A percentile compares a stretch with the other conserved stretches of the same genome.
These are phyloP conservation scores for Phortica magna DNA, from an alignment of 2,888 invertebrate genomes.

Conservation along the genomic window DNA sequence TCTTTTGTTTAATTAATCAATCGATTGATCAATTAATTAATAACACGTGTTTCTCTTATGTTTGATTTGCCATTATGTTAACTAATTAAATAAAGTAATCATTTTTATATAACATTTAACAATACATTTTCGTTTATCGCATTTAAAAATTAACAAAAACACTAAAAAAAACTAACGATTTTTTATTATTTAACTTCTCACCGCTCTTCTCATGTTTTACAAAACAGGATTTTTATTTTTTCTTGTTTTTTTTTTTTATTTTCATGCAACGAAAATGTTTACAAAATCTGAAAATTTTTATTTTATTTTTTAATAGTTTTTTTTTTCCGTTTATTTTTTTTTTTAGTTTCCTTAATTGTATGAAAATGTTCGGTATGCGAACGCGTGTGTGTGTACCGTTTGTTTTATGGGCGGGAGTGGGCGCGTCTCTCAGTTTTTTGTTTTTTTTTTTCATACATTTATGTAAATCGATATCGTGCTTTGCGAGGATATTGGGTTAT, in stretches of 20 bases:
- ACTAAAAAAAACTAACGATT: conserved; percentile 24
- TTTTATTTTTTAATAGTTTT: conserved; percentile 31
- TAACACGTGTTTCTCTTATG: conserved; percentile 58
- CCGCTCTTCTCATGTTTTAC: conserved; percentile 32
- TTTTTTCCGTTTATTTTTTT: conserved; percentile 49
- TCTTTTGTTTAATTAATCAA: conserved; percentile 53
- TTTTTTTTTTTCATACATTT: conserved; percentile 55
- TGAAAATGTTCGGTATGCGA: not conserved
- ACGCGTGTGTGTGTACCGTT: conserved; percentile 8
- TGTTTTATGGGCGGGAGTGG: conserved; percentile 39
- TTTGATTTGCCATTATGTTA: conserved; percentile 61
- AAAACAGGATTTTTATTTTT: conserved; percentile 42
- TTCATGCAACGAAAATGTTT: conserved; percentile 33
- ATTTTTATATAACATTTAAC: conserved; percentile 54
- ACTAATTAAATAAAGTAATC: conserved; percentile 63
- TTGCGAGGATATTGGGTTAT: conserved; percentile 30
- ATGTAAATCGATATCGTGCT: conserved; percentile 44
- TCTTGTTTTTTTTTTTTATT: conserved; percentile 10
- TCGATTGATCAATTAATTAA: conserved; percentile 64
- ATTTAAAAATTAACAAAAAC: conserved; percentile 28
- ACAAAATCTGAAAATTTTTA: conserved; percentile 40
- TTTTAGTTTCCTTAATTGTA: conserved; percentile 37
- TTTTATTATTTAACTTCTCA: not conserved
- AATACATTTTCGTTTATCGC: conserved; percentile 33
- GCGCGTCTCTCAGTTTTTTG: conserved; percentile 48